phyloP scores from a whole-genome alignment of 1,140 invertebrate species.

The Cherax destructor region DNA sequence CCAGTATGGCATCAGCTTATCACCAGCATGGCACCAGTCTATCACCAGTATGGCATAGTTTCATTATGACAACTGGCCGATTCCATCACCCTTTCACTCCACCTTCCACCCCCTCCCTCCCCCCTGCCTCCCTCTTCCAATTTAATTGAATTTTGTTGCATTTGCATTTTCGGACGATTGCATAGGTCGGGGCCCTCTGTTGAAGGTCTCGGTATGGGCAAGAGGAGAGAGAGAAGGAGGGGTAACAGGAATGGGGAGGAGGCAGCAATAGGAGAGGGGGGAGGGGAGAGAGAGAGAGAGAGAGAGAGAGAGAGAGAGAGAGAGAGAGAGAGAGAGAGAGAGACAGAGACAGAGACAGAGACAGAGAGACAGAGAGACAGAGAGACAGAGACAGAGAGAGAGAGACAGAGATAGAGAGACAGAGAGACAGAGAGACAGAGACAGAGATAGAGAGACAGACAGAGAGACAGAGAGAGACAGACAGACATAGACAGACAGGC shows the following conservation, averaged over 20 bases:
- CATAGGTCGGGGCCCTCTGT: constrained; percentile 2
- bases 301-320: not conserved
- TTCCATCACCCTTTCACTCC: not conserved
- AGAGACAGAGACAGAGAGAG: not conserved
- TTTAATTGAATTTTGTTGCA: constrained; percentile 54
- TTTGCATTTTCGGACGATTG: constrained; percentile 45
- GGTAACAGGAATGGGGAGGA: not conserved
- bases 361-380: not conserved
- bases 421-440: not conserved
- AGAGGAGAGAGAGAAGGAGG: not conserved
- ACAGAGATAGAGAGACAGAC: not conserved
- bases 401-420: not conserved
- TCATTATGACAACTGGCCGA: not conserved
- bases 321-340: not conserved
- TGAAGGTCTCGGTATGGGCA: not conserved
- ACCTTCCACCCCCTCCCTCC: not conserved
- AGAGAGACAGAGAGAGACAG: not conserved
- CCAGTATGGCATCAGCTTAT: too few relatives aligned
- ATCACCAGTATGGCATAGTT: not conserved
- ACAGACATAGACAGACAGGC: too few relatives aligned
- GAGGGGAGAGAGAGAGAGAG: not conserved
- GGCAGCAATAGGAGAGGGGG: not conserved
- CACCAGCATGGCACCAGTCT: not conserved
- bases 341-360: not conserved
- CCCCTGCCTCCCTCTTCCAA: constrained; percentile 7